Conservation (phyloP, 2,797 vertebrate genomes). For the Sarcoramphus papa region DNA sequence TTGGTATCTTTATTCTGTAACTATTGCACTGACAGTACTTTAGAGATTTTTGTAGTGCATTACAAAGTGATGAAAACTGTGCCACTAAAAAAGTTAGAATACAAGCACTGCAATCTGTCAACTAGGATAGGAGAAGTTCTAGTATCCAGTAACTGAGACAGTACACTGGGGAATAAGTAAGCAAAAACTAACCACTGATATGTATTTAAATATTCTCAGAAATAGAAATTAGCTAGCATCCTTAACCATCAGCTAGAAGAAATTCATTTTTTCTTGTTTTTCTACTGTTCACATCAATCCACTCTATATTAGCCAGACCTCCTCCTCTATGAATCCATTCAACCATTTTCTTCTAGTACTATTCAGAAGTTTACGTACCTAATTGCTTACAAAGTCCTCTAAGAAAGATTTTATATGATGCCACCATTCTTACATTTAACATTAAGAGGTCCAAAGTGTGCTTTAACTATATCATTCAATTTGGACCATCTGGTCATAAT, state of each 20-base stretch:
- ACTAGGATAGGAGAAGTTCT: not conserved
- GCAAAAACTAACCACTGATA: not conserved
- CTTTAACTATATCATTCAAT: not conserved
- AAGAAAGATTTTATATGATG: not conserved
- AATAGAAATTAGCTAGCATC: not conserved
- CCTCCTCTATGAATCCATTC: not conserved
- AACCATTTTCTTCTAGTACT: not conserved
- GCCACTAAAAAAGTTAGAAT: not conserved
- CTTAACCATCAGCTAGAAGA: not conserved
- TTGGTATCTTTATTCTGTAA: not conserved
- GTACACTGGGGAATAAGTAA: not conserved
- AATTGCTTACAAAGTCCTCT: not conserved
- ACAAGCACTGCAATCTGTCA: not conserved
- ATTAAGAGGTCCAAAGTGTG: not conserved
- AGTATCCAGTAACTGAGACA: not conserved
- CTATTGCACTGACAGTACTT: not conserved
- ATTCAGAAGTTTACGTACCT: not conserved
- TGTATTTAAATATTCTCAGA: not conserved
- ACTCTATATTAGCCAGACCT: not conserved
- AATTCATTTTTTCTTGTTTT: not conserved
- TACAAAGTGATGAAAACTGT: not conserved
- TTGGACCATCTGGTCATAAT: not conserved
- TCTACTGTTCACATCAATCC: not conserved
- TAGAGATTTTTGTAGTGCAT: not conserved
- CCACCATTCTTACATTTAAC: not conserved